A percentile compares a stretch with the other conserved stretches of the same genome.
These are phyloP conservation scores for Archaeoteleia sp. DNA, from an alignment of 2,888 invertebrate species.

Conservation along the genomic window DNA sequence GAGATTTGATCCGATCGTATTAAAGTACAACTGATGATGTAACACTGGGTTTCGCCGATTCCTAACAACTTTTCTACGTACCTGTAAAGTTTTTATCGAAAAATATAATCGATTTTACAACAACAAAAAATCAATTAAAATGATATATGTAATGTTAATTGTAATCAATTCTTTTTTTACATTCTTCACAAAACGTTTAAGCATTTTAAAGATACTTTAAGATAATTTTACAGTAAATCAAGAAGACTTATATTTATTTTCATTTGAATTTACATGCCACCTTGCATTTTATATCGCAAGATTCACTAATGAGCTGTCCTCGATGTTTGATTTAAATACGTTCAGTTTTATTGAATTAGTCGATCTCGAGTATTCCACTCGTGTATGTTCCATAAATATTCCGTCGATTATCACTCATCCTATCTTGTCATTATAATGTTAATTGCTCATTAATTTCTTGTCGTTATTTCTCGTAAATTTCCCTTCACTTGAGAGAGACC, in stretches of 20 bases:
- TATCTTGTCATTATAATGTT: slow-evolving; percentile 35
- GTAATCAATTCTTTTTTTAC: slow-evolving; percentile 15
- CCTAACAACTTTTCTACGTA: slow-evolving; percentile 8
- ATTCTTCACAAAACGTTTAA: too few species aligned
- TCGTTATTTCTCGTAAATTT: slow-evolving; percentile 18
- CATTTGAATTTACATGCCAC: slow-evolving; percentile 11
- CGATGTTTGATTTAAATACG: slow-evolving; percentile 7
- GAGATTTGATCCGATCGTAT: slow-evolving; percentile 18
- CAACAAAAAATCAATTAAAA: slow-evolving; percentile 20
- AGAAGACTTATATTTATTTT: slow-evolving; percentile 24
- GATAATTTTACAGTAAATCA: slow-evolving; percentile 5
- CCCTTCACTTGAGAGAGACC: slow-evolving; percentile 24
- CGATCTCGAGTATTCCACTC: slow-evolving; percentile 10
- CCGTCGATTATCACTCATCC: slow-evolving; percentile 24
- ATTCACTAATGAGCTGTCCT: slow-evolving; percentile 4
- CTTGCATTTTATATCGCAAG: slow-evolving; percentile 6
- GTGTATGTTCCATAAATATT: slow-evolving; percentile 16
- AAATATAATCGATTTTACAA: too few species aligned
- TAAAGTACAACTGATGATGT: slow-evolving; percentile 27
- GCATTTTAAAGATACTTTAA: too few species aligned
- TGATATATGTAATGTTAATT: slow-evolving; percentile 17
- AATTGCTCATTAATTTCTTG: slow-evolving; percentile 39
- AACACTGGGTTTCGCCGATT: slow-evolving; percentile 15
- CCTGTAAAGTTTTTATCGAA: too few species aligned
- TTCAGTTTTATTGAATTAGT: slow-evolving; percentile 1